These are phyloP conservation scores for Cephus nigrinus DNA, from an alignment of 2,888 invertebrate species.

Conservation along the genomic window DNA sequence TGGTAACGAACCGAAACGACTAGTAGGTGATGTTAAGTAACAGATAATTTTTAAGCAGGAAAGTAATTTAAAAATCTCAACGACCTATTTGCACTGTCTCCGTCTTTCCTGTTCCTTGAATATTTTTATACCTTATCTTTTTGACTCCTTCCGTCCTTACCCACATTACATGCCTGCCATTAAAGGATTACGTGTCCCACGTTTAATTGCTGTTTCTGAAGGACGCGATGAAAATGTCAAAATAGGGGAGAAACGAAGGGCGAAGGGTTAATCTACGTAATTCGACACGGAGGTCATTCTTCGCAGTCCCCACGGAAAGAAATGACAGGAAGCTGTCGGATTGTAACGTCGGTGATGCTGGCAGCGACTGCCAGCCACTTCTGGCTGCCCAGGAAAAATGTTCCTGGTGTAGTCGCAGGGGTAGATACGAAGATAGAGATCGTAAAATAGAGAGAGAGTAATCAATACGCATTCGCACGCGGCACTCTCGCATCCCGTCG, in stretches of 20 bases:
- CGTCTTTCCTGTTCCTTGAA: not conserved
- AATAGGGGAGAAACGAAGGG: not conserved
- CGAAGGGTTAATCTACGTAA: not conserved
- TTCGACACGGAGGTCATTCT: not conserved
- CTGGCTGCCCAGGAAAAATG: not conserved
- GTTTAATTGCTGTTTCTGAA: not conserved
- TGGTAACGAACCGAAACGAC: not conserved
- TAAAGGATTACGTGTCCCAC: not conserved
- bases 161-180: not conserved
- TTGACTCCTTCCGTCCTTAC: not conserved
- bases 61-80: not conserved
- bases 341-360: not conserved
- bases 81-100: not conserved
- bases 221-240: not conserved
- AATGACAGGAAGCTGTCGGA: not conserved
- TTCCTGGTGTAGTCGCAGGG: not conserved
- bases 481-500: conserved; percentile 46
- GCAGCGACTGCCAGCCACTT: not conserved
- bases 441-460: conserved; percentile 51
- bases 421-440: conserved; percentile 45
- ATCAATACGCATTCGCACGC: conserved; percentile 62
- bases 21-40: not conserved
- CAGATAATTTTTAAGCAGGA: not conserved
- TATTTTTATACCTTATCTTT: not conserved
- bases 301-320: not conserved